phyloP scores from a whole-genome alignment of 1,140 invertebrate species.

The Drosophila ogumai region DNA sequence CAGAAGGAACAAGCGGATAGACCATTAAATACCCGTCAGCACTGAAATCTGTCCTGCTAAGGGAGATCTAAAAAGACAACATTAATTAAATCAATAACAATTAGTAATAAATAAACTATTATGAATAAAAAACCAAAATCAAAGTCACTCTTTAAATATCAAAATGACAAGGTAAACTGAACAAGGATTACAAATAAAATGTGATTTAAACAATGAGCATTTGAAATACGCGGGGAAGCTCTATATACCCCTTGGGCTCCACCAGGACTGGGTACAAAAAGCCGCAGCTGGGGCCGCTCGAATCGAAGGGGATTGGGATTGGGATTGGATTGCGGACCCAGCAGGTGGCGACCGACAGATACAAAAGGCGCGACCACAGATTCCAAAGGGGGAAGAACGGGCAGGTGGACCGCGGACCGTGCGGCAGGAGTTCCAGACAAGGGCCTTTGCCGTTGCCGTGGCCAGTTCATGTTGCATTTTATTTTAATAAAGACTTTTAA shows the following conservation, averaged over 20 bases:
- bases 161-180: background rate
- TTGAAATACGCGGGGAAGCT: background rate
- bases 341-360: constrained; percentile 63
- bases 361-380: constrained; percentile 67
- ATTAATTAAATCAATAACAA: background rate
- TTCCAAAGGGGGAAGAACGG: constrained; percentile 1
- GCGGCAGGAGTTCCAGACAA: constrained; percentile 13
- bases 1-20: background rate
- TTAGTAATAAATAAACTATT: background rate
- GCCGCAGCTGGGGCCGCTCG: constrained; percentile 49
- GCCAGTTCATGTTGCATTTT: constrained; percentile 71
- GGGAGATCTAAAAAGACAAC: background rate
- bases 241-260: background rate
- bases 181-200: background rate
- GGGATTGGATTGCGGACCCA: constrained; percentile 32
- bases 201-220: too few relatives aligned
- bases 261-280: constrained; percentile 23
- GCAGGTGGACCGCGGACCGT: constrained; percentile 8
- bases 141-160: background rate
- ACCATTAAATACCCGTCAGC: background rate
- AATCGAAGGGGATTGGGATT: constrained; percentile 4
- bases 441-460: constrained; percentile 42
- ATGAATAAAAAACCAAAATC: background rate
- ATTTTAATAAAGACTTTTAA: constrained; percentile 84
- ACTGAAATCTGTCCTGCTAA: background rate